Evolutionary conservation across 2,113 vertebrate genomes (phyloP).

Genomic region (Electrona antarctica): DNA sequence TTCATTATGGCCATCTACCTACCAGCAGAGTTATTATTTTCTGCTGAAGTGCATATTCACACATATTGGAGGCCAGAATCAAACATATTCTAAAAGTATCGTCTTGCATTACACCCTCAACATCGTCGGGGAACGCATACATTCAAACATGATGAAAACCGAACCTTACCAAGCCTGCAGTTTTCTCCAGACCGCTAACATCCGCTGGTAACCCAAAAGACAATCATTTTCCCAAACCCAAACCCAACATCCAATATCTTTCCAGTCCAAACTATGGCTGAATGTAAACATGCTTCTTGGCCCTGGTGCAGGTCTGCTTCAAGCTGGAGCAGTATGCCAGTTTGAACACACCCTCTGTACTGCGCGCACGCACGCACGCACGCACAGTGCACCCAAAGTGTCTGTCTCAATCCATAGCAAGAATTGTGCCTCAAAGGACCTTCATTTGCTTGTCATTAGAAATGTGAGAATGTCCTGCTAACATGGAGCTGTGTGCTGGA

Average conservation of each 20-base stretch:
- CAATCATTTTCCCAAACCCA: slow-evolving; percentile 19
- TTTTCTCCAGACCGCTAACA: slow-evolving; percentile 40
- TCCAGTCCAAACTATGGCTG: slow-evolving; percentile 6
- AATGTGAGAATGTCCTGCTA: not conserved
- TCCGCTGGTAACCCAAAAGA: slow-evolving; percentile 28
- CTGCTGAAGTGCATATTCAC: slow-evolving; percentile 67
- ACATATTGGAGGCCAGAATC: slow-evolving; percentile 30
- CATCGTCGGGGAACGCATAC: slow-evolving; percentile 54
- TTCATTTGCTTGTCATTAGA: not conserved
- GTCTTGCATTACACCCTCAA: slow-evolving; percentile 56
- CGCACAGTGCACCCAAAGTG: not conserved
- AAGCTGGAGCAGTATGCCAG: slow-evolving; percentile 8
- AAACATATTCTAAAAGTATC: slow-evolving; percentile 50
- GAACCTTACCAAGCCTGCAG: slow-evolving; percentile 38
- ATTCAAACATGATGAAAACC: slow-evolving; percentile 46
- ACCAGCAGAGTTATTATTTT: slow-evolving; percentile 58
- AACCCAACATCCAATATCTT: slow-evolving; percentile 18
- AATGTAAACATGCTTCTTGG: not conserved
- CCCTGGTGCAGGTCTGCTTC: not conserved
- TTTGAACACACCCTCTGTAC: no score
- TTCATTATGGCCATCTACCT: slow-evolving; percentile 64
- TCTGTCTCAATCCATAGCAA: not conserved
- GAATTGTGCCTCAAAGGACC: not conserved
- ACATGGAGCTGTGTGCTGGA: not conserved
- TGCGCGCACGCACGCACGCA: not conserved